Conservation (phyloP, 1,140 invertebrate species). For the Psilanteris sp. region DNA sequence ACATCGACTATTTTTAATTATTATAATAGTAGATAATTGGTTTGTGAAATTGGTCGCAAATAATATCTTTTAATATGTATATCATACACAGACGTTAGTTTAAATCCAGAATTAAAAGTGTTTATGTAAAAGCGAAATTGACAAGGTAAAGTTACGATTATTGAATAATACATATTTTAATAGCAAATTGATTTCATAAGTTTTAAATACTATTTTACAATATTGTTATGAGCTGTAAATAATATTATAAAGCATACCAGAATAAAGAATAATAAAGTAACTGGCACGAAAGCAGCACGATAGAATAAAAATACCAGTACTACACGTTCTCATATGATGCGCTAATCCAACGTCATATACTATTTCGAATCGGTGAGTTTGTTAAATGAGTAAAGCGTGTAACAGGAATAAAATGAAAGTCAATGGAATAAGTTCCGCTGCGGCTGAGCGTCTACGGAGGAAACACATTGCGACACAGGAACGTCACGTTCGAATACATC, state of each 20-base stretch:
- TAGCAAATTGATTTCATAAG: constrained; percentile 9
- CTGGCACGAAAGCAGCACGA: neutral
- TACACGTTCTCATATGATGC: constrained; percentile 11
- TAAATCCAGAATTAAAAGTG: no score
- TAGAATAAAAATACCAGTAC: no score
- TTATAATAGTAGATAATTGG: no score
- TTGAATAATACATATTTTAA: no score
- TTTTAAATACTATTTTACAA: constrained; percentile 1
- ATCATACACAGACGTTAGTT: no score
- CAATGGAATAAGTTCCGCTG: constrained; percentile 46
- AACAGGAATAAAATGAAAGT: constrained; percentile 41
- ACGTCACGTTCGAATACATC: constrained; percentile 54
- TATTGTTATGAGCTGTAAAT: constrained; percentile 15
- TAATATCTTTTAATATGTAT: no score
- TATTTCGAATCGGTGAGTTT: constrained; percentile 44
- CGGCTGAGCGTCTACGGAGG: constrained; percentile 34
- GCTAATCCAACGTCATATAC: constrained; percentile 41
- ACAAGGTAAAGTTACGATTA: no score
- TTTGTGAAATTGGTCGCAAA: no score
- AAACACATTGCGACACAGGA: constrained; percentile 55
- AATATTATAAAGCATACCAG: constrained; percentile 13
- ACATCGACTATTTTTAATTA: no score
- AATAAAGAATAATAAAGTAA: constrained; percentile 44
- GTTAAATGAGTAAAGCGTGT: constrained; percentile 40
- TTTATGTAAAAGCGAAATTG: no score